A percentile compares a stretch with the other conserved stretches of the same genome.
phyloP scores from a whole-genome alignment of 1,140 invertebrate species.

The Drosophila tsacasi region DNA sequence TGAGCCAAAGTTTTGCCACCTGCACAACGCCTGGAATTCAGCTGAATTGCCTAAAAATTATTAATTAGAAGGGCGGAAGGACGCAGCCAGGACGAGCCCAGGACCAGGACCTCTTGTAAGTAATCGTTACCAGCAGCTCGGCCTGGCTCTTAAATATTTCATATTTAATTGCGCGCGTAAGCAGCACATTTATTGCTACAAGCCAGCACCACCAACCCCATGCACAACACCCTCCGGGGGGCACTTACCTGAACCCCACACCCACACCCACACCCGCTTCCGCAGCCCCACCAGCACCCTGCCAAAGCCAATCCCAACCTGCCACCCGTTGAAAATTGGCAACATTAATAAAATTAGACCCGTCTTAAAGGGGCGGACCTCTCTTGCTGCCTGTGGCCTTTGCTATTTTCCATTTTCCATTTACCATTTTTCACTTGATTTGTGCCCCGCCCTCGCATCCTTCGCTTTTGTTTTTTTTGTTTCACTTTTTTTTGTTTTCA shows the following conservation, averaged over 20 bases:
- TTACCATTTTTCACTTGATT: slow-evolving; percentile 63
- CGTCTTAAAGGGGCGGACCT: slow-evolving; percentile 4
- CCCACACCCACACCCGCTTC: background rate
- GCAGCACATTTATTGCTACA: slow-evolving; percentile 66
- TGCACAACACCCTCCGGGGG: slow-evolving; percentile 4
- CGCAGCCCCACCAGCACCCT: background rate
- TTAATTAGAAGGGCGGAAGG: slow-evolving; percentile 59
- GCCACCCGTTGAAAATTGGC: slow-evolving; percentile 72
- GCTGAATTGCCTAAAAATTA: slow-evolving; percentile 82
- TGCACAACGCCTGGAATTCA: slow-evolving; percentile 31
- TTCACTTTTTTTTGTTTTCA: slow-evolving; percentile 1
- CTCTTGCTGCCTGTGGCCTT: background rate
- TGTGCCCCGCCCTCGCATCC: slow-evolving; percentile 1
- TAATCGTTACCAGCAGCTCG: slow-evolving; percentile 4
- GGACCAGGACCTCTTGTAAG: background rate
- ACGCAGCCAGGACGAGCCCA: background rate
- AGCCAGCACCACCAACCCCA: background rate
- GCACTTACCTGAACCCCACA: slow-evolving; percentile 23
- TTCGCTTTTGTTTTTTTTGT: background rate
- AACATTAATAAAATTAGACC: slow-evolving; percentile 82
- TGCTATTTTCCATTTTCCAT: slow-evolving; percentile 25
- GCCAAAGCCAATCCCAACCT: slow-evolving; percentile 17
- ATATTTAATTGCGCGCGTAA: slow-evolving; percentile 83
- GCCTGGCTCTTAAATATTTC: slow-evolving; percentile 73
- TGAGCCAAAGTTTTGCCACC: slow-evolving; percentile 58